Percentiles rank a stretch among this genome's conserved stretches.
Evolutionary conservation across 1,140 invertebrate species (phyloP).

Genomic region (Copidosoma floridanum): DNA sequence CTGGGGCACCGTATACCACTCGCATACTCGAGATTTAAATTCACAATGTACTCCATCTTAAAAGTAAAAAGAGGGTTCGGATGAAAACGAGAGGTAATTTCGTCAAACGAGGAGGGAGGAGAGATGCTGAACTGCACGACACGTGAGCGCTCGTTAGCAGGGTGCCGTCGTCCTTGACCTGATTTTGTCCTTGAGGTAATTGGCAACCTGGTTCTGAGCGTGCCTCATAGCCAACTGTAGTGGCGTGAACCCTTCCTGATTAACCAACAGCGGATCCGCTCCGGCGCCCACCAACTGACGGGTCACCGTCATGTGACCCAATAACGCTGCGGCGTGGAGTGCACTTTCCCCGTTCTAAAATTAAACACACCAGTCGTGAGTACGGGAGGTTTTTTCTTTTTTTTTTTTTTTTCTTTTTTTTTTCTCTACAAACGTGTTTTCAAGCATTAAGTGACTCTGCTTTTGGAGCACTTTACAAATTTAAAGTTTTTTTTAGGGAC

Average conservation of each 20-base stretch:
- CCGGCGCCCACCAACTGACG: slow-evolving; percentile 74
- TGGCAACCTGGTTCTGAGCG: slow-evolving; percentile 59
- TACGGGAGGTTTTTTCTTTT: not conserved
- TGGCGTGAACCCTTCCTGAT: slow-evolving; percentile 69
- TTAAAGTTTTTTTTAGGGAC: no score
- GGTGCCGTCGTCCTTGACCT: slow-evolving; percentile 39
- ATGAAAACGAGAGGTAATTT: no score
- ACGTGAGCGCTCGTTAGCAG: slow-evolving; percentile 21
- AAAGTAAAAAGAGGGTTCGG: no score
- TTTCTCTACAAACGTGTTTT: not conserved
- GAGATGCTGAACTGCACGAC: no score
- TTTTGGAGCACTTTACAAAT: no score
- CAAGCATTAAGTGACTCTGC: no score
- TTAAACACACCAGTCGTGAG: not conserved
- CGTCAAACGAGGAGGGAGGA: no score
- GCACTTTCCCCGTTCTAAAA: slow-evolving; percentile 86
- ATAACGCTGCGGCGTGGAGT: slow-evolving; percentile 84
- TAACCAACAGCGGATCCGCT: slow-evolving; percentile 66
- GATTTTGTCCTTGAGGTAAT: slow-evolving; percentile 59
- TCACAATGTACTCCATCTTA: no score
- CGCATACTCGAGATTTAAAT: no score
- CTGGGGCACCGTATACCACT: no score
- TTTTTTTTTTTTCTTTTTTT: not conserved
- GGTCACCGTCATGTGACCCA: slow-evolving; percentile 78
- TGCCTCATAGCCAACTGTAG: slow-evolving; percentile 64